These are phyloP conservation scores for Atherinosoma microstoma DNA, from an alignment of 2,797 vertebrate genomes.

Conservation along the genomic window DNA sequence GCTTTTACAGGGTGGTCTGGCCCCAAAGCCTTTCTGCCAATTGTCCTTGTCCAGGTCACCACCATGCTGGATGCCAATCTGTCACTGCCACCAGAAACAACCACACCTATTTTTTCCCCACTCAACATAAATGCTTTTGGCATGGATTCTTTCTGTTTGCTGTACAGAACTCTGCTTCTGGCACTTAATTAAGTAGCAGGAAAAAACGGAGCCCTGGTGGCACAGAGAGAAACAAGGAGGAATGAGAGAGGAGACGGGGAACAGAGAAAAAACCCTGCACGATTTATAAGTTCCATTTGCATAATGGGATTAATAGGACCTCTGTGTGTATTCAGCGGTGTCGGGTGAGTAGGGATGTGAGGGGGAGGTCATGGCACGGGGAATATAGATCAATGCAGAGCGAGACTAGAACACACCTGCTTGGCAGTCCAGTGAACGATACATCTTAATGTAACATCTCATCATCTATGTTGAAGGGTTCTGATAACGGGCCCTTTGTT, in stretches of 20 bases:
- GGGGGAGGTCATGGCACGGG: conserved; percentile 26
- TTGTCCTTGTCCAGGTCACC: conserved; percentile 66
- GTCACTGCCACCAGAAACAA: conserved; percentile 35
- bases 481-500: conserved; percentile 48
- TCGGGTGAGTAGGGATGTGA: conserved; percentile 19
- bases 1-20: conserved; percentile 22
- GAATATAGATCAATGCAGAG: conserved; percentile 54
- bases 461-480: conserved; percentile 22
- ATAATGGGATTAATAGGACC: conserved; percentile 84
- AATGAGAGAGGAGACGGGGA: conserved; percentile 48
- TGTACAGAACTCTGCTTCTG: conserved; percentile 29
- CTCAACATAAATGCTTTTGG: conserved; percentile 45
- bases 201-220: conserved; percentile 45
- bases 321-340: conserved; percentile 70
- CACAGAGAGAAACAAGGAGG: conserved; percentile 60
- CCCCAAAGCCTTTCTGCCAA: conserved; percentile 50
- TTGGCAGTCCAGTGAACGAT: conserved; percentile 59
- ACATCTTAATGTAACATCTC: conserved; percentile 20
- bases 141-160: conserved; percentile 33
- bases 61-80: conserved; percentile 73
- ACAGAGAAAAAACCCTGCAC: conserved; percentile 27
- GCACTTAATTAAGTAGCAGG: conserved; percentile 68
- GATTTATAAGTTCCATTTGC: conserved; percentile 80
- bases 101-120: too few relatives aligned
- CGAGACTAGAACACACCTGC: conserved; percentile 71